A percentile compares a stretch with the other conserved stretches of the same genome.
Conservation (phyloP, 2,888 invertebrate species). For the Clostera curtula region DNA sequence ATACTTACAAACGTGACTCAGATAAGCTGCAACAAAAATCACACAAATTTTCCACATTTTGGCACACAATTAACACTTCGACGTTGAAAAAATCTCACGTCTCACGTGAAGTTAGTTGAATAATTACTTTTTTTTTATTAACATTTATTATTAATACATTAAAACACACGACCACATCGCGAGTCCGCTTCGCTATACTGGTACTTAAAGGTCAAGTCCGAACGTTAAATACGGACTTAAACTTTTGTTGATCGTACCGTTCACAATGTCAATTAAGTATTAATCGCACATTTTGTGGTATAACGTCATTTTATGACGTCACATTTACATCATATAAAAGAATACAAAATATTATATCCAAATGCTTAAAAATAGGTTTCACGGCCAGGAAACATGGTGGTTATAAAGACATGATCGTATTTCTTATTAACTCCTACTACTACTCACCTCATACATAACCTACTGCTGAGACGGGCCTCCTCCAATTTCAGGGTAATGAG, state of each 20-base stretch:
- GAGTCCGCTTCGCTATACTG: conserved; percentile 45
- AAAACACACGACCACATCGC: conserved; percentile 18
- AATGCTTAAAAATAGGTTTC: too few relatives aligned
- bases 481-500: too few relatives aligned
- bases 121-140: conserved; percentile 7
- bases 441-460: too few relatives aligned
- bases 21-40: conserved; percentile 33
- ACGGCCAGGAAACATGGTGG: too few relatives aligned
- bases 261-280: conserved; percentile 28
- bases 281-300: too few relatives aligned
- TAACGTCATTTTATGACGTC: too few relatives aligned
- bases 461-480: too few relatives aligned
- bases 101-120: conserved; percentile 10
- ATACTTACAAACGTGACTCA: conserved; percentile 40
- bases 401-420: too few relatives aligned
- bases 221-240: conserved; percentile 48
- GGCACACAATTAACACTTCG: conserved; percentile 15
- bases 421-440: too few relatives aligned
- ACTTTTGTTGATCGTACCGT: conserved; percentile 47
- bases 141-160: conserved; percentile 7
- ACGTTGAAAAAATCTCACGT: conserved; percentile 16
- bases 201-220: conserved; percentile 57
- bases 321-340: too few relatives aligned
- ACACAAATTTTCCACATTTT: conserved; percentile 35
- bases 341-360: too few relatives aligned